Conservation (phyloP, 2,797 vertebrate genomes). For the Saguinus oedipus region DNA sequence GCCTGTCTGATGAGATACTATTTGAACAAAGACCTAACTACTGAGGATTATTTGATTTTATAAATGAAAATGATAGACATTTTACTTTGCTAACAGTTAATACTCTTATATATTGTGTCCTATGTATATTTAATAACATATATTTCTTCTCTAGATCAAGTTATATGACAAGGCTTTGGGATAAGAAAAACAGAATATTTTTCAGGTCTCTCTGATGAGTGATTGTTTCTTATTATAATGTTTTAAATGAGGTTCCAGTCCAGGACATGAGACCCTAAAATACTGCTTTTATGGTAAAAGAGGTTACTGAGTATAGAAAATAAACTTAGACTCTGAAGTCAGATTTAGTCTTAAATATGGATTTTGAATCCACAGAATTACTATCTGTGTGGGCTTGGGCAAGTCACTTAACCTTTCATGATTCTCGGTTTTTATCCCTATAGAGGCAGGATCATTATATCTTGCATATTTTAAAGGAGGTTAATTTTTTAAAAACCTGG, state of each 20-base stretch:
- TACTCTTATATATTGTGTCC: neutral
- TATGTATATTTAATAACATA: neutral
- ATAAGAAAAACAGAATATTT: neutral
- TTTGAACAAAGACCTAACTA: neutral
- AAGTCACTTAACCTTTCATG: neutral
- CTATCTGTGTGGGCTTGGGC: neutral
- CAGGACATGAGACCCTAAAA: neutral
- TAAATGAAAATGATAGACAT: neutral
- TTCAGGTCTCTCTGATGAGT: neutral
- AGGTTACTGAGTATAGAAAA: neutral
- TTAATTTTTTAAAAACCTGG: neutral
- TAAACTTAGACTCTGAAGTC: neutral
- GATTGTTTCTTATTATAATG: neutral
- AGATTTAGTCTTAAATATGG: neutral
- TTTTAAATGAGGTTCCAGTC: neutral
- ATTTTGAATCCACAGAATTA: neutral
- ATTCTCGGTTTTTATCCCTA: neutral
- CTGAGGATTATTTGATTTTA: slow-evolving; percentile 4
- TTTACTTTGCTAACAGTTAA: neutral
- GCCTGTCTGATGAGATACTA: neutral
- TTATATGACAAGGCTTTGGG: neutral
- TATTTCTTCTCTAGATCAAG: neutral
- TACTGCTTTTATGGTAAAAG: neutral
- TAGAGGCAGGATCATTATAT: neutral
- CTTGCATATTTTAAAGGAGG: neutral